phyloP scores from a whole-genome alignment of 2,888 invertebrate species.

The Norana najaformis region DNA sequence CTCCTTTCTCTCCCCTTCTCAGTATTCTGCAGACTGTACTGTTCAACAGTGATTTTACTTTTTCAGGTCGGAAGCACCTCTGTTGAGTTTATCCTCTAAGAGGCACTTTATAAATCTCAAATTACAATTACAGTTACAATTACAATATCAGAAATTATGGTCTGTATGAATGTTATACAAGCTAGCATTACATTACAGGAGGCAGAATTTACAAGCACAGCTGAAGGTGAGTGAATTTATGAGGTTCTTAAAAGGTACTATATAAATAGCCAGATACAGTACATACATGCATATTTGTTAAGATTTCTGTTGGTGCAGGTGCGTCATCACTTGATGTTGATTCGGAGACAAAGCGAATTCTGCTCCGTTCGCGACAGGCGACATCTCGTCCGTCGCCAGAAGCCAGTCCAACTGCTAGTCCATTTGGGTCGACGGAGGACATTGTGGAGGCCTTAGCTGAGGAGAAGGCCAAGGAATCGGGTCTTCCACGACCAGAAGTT shows the following conservation, averaged over 20 bases:
- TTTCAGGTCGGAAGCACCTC: too few species aligned
- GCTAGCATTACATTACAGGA: too few species aligned
- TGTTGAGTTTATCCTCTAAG: too few species aligned
- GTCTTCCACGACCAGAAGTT: conserved; percentile 40
- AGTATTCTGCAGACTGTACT: too few species aligned
- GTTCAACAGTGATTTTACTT: too few species aligned
- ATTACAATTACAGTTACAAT: too few species aligned
- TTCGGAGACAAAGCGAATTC: conserved; percentile 44
- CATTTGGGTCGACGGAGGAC: conserved; percentile 23
- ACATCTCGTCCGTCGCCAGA: conserved; percentile 45
- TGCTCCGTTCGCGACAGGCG: conserved; percentile 46
- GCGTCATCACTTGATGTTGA: conserved; percentile 43
- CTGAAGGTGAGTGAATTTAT: not conserved
- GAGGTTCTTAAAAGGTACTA: not conserved
- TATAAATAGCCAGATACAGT: not conserved
- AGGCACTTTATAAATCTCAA: too few species aligned
- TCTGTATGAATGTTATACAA: too few species aligned
- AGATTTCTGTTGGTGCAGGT: conserved; percentile 33
- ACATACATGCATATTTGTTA: not conserved
- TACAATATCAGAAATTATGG: too few species aligned
- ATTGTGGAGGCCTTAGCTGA: conserved; percentile 19
- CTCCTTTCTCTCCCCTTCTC: too few species aligned
- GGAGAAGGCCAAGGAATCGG: conserved; percentile 33
- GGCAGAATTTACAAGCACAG: too few species aligned
- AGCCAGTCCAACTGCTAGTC: conserved; percentile 40